phyloP scores from a whole-genome alignment of 2,113 vertebrate species.

The Benitochromis conjunctus region DNA sequence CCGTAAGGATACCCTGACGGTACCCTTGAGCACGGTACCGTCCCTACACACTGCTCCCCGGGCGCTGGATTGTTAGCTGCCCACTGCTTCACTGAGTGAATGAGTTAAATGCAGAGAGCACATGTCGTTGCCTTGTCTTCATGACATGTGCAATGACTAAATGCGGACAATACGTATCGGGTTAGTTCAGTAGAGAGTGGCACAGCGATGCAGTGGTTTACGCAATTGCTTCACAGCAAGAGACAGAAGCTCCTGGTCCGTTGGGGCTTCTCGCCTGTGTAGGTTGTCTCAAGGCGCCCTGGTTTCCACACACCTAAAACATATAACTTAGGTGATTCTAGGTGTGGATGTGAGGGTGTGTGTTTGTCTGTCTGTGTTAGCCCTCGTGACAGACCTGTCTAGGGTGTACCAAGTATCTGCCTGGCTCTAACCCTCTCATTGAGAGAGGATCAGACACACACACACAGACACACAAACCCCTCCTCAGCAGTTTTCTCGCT shows the following conservation, averaged over 20 bases:
- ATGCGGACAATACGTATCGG: not conserved
- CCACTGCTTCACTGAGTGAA: no score
- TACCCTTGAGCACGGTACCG: no score
- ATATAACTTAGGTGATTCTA: not conserved
- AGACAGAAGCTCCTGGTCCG: not conserved
- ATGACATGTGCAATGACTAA: no score
- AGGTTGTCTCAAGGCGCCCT: not conserved
- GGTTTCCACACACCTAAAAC: not conserved
- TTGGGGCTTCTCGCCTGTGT: not conserved
- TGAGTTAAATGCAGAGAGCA: no score
- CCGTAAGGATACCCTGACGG: no score
- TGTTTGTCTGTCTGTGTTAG: not conserved
- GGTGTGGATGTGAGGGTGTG: not conserved
- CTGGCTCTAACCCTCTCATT: not conserved
- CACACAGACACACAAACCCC: not conserved
- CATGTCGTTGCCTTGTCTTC: no score
- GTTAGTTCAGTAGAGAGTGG: not conserved
- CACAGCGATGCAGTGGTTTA: not conserved
- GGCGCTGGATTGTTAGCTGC: no score
- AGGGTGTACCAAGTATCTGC: not conserved
- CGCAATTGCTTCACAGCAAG: not conserved
- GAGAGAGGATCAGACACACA: not conserved
- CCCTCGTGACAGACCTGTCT: not conserved
- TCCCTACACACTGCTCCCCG: no score
- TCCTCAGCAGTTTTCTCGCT: not conserved